These are phyloP conservation scores for Neomorphus geoffroyi DNA, from an alignment of 2,797 vertebrate species.

Conservation along the genomic window DNA sequence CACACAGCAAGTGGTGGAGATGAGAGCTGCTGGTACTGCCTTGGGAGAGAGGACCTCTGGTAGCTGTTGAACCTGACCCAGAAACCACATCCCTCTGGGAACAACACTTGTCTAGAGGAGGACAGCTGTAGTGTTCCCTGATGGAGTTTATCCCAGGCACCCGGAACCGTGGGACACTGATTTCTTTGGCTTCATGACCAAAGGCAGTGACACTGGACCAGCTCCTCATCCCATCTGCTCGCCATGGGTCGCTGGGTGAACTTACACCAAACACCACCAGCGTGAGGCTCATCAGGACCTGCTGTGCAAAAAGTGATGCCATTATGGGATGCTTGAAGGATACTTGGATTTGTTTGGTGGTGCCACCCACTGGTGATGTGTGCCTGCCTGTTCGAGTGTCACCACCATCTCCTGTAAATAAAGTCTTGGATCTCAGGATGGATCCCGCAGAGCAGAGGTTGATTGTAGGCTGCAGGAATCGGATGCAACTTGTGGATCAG, in stretches of 20 bases:
- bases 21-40: neutral
- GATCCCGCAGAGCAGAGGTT: neutral
- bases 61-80: neutral
- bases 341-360: neutral
- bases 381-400: neutral
- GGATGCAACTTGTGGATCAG: neutral
- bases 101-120: neutral
- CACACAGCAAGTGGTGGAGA: neutral
- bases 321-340: neutral
- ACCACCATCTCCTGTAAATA: neutral
- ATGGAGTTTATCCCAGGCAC: neutral
- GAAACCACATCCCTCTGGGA: neutral
- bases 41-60: neutral
- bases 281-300: neutral
- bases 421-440: neutral
- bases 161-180: accelerated
- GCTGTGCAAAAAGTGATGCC: accelerated
- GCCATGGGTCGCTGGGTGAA: neutral
- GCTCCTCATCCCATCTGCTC: neutral
- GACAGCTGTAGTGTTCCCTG: neutral
- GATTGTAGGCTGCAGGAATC: neutral
- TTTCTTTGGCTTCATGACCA: neutral
- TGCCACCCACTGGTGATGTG: neutral
- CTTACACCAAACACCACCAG: neutral
- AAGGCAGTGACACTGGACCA: neutral